These are phyloP conservation scores for Microplitis mediator DNA, from an alignment of 1,140 invertebrate species.

Conservation along the genomic window DNA sequence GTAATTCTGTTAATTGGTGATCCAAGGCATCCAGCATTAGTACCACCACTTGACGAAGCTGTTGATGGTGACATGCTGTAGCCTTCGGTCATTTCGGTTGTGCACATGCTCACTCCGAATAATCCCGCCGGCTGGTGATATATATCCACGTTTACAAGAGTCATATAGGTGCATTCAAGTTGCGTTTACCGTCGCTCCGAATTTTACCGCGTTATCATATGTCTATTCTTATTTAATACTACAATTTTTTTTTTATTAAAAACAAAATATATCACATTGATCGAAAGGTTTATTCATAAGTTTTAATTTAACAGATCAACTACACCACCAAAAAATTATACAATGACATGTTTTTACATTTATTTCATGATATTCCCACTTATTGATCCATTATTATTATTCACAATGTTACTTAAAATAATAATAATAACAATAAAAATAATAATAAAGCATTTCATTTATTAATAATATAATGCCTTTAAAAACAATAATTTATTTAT, in stretches of 20 bases:
- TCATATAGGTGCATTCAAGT: constrained; percentile 21
- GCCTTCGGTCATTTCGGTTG: constrained; percentile 60
- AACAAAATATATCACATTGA: background rate
- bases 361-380: too few species aligned
- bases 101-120: constrained; percentile 51
- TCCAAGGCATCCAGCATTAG: constrained; percentile 46
- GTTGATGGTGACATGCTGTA: constrained; percentile 58
- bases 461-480: too few species aligned
- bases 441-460: too few species aligned
- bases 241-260: background rate
- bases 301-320: too few species aligned
- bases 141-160: constrained; percentile 33
- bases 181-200: constrained; percentile 13
- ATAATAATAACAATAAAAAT: too few species aligned
- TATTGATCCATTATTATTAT: too few species aligned
- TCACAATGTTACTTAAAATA: too few species aligned
- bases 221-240: too few species aligned
- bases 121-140: constrained; percentile 9
- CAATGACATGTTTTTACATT: too few species aligned
- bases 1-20: constrained; percentile 29
- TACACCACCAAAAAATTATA: too few species aligned
- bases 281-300: background rate
- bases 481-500: too few species aligned
- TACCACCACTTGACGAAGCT: constrained; percentile 52
- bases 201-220: background rate